A percentile compares a stretch with the other conserved stretches of the same genome.
Evolutionary conservation across 2,888 invertebrate genomes (phyloP).

Genomic region (Antitype chi): DNA sequence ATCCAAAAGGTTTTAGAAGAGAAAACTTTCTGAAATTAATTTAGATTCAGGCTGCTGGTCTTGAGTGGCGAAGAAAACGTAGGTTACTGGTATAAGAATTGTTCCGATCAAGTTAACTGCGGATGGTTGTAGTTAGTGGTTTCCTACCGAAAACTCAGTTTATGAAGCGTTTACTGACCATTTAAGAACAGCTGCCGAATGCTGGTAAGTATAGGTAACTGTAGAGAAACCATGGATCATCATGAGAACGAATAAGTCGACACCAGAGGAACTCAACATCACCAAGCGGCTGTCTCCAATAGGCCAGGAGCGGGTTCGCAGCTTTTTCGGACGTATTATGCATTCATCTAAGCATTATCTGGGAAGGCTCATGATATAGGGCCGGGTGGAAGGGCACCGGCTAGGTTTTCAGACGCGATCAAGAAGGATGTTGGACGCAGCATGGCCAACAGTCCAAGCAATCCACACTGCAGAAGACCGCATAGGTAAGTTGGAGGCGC

Average conservation of each 20-base stretch:
- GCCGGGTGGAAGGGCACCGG: background rate
- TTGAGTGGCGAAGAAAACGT: background rate
- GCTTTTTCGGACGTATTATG: no score
- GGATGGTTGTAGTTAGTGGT: background rate
- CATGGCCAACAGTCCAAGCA: no score
- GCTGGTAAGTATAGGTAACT: background rate
- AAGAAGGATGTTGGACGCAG: background rate
- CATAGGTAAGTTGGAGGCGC: no score
- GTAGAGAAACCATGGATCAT: background rate
- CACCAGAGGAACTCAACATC: background rate
- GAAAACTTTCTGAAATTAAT: constrained; percentile 7
- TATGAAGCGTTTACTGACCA: background rate
- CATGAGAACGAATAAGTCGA: background rate
- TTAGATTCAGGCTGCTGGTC: background rate
- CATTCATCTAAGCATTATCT: background rate
- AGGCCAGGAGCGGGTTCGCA: background rate
- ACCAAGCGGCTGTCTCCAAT: background rate
- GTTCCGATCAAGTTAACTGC: background rate
- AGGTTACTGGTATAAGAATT: background rate
- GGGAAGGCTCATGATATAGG: background rate
- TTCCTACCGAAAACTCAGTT: background rate
- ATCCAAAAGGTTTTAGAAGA: constrained; percentile 2
- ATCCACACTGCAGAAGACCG: background rate
- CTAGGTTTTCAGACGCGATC: background rate
- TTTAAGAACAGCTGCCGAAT: background rate